phyloP scores from a whole-genome alignment of 2,113 vertebrate genomes.

The Raphicerus campestris region DNA sequence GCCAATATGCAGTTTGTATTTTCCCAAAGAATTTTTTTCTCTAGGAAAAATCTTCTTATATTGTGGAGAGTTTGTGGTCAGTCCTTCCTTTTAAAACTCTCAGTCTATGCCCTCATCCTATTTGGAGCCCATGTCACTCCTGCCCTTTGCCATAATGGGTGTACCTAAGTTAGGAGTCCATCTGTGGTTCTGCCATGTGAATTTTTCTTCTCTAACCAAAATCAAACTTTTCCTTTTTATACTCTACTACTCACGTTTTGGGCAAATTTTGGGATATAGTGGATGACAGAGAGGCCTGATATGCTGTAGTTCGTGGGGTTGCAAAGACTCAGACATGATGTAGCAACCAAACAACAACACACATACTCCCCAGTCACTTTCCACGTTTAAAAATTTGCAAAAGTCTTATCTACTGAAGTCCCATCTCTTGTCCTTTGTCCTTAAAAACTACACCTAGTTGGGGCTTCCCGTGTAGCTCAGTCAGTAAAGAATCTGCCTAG shows the following conservation, averaged over 20 bases:
- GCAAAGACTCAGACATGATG: not conserved
- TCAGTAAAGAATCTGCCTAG: not conserved
- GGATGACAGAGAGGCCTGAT: not conserved
- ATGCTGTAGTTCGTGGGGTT: not conserved
- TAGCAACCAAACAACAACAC: not conserved
- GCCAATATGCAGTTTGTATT: not conserved
- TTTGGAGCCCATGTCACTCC: not conserved
- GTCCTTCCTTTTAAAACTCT: not conserved
- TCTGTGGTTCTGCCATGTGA: not conserved
- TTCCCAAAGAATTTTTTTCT: not conserved
- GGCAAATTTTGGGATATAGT: not conserved
- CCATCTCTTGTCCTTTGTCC: not conserved
- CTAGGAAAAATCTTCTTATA: not conserved
- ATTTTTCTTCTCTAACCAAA: not conserved
- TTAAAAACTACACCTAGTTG: not conserved
- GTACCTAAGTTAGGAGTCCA: not conserved
- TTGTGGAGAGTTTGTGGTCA: not conserved
- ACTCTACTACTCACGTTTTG: accelerated
- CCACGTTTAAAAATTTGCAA: not conserved
- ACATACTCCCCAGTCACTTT: not conserved
- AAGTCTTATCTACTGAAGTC: not conserved
- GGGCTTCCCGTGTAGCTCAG: not conserved
- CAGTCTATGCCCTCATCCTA: not conserved
- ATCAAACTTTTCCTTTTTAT: not conserved
- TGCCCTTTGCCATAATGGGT: not conserved